Evolutionary conservation across 53 echinoderm and acorn worm genomes (phyloP).

Genomic region (Antedon mediterranea): DNA sequence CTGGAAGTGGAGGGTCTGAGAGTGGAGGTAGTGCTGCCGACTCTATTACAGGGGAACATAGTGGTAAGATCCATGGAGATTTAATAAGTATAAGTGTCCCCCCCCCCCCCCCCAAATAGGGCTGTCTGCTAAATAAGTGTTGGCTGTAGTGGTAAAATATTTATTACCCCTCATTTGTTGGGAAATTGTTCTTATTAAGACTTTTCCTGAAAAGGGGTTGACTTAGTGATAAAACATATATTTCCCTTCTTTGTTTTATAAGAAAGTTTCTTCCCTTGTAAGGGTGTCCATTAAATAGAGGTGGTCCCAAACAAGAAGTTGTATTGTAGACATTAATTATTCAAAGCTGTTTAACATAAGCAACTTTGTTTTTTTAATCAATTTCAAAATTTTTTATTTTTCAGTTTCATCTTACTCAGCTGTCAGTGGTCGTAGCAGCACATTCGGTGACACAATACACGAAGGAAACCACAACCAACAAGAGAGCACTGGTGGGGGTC

Average conservation of each 20-base stretch:
- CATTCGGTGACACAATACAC: constrained; percentile 76
- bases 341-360: too few relatives aligned
- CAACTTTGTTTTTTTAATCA: too few relatives aligned
- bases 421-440: constrained; percentile 97
- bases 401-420: background rate
- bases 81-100: background rate
- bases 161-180: background rate
- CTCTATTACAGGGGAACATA: constrained; percentile 95
- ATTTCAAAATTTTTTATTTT: background rate
- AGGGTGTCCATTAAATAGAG: too few relatives aligned
- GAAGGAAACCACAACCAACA: constrained; percentile 45
- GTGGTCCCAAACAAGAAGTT: too few relatives aligned
- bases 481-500: constrained; percentile 28
- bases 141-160: background rate
- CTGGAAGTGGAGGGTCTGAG: constrained; percentile 90
- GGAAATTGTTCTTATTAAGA: too few relatives aligned
- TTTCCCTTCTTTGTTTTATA: background rate
- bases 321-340: too few relatives aligned
- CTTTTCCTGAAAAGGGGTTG: too few relatives aligned
- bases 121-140: too few relatives aligned
- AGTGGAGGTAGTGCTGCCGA: constrained; percentile 92
- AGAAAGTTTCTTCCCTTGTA: too few relatives aligned
- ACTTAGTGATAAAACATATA: background rate
- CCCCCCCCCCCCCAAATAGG: too few relatives aligned
- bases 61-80: constrained; percentile 31